These are phyloP conservation scores for Pogona vitticeps DNA, from an alignment of 2,113 vertebrate species.

Conservation along the genomic window DNA sequence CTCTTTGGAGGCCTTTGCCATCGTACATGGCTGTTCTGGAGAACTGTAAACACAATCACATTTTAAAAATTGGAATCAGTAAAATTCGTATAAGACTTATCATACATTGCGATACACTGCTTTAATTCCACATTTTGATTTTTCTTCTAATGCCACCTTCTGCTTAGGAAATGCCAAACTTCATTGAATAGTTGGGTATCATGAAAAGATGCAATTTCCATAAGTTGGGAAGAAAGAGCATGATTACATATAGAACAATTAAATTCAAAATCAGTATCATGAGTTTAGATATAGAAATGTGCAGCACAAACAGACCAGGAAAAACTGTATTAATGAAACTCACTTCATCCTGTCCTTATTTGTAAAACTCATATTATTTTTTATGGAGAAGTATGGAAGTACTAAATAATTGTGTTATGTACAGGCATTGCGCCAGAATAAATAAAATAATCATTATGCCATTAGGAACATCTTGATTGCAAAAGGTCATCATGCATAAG, in stretches of 20 bases:
- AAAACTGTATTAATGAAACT: neutral
- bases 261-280: neutral
- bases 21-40: neutral
- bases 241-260: neutral
- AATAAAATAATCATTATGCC: constrained; percentile 25
- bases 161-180: constrained; percentile 61
- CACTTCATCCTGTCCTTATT: constrained; percentile 16
- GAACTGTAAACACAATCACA: neutral
- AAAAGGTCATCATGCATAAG: constrained; percentile 20
- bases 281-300: constrained; percentile 14
- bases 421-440: neutral
- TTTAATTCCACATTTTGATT: constrained; percentile 51
- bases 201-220: neutral
- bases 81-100: neutral
- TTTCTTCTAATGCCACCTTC: constrained; percentile 59
- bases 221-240: neutral
- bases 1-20: neutral
- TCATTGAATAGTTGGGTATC: constrained; percentile 39
- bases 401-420: neutral
- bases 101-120: neutral
- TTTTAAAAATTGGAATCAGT: neutral
- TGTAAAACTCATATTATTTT: constrained; percentile 3
- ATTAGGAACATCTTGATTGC: neutral
- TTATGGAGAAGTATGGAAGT: neutral
- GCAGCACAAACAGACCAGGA: constrained; percentile 34